These are phyloP conservation scores for Periophthalmus modestus DNA, from an alignment of 2,113 vertebrate species.

Conservation along the genomic window DNA sequence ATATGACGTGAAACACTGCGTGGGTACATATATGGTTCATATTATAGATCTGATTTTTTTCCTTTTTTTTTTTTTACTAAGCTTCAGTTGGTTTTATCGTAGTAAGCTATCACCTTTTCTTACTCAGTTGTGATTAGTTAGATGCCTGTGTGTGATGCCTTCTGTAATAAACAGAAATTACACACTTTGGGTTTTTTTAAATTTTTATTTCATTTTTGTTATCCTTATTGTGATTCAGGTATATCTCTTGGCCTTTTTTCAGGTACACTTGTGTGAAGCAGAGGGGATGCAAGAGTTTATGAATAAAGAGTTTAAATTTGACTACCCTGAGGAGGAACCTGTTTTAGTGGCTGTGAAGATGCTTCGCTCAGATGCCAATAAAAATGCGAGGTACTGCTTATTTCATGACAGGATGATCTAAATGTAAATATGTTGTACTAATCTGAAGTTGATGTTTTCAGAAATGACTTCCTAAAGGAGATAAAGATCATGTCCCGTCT, in stretches of 20 bases:
- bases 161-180: no score
- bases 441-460: conserved; percentile 49
- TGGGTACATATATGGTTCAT: no score
- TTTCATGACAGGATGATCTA: neutral
- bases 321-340: conserved; percentile 75
- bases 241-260: neutral
- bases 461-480: conserved; percentile 98
- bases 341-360: conserved; percentile 97
- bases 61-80: no score
- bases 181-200: neutral
- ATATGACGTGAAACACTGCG: no score
- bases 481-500: conserved; percentile 99
- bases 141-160: no score
- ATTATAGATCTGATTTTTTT: no score
- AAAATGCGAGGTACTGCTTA: conserved; percentile 88
- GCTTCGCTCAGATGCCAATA: conserved; percentile 95
- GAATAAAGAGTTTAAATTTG: conserved; percentile 86
- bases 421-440: neutral
- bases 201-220: neutral
- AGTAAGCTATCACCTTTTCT: no score
- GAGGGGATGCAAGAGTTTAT: conserved; percentile 93
- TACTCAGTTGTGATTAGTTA: no score
- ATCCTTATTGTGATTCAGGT: neutral
- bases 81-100: no score
- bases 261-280: conserved; percentile 98